phyloP scores from a whole-genome alignment of 2,888 invertebrate genomes.

The Lasioglossum calceatum region DNA sequence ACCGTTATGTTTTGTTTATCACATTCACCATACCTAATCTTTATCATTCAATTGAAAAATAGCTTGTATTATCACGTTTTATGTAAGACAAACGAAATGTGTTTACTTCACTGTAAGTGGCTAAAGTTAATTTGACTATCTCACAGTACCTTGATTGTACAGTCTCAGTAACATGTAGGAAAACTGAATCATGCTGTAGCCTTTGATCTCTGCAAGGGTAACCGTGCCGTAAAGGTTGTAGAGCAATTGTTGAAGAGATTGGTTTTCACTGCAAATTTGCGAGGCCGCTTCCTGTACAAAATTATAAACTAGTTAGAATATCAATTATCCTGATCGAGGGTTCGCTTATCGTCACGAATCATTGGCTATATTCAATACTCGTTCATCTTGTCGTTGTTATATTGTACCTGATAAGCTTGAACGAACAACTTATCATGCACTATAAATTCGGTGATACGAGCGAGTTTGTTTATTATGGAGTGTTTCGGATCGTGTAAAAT shows the following conservation, averaged over 20 bases:
- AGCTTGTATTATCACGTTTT: too few species aligned
- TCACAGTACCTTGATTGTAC: conserved; percentile 59
- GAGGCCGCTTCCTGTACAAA: conserved; percentile 87
- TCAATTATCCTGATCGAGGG: neutral
- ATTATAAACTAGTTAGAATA: neutral
- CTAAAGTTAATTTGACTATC: neutral
- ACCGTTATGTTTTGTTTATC: too few species aligned
- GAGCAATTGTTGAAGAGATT: conserved; percentile 93
- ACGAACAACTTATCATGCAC: conserved; percentile 89
- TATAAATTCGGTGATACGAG: conserved; percentile 87
- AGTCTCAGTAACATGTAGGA: conserved; percentile 90
- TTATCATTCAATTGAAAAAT: too few species aligned
- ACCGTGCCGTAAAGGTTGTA: conserved; percentile 93
- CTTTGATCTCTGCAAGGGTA: conserved; percentile 93
- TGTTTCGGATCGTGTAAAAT: conserved; percentile 88
- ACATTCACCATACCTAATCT: too few species aligned
- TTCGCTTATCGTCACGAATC: neutral
- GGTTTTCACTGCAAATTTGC: conserved; percentile 89
- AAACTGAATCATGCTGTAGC: conserved; percentile 95
- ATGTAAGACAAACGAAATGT: too few species aligned
- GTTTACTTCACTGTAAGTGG: too few species aligned
- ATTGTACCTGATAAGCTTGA: conserved; percentile 88
- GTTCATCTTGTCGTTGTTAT: neutral
- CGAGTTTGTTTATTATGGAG: conserved; percentile 86
- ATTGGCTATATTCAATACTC: neutral